These are phyloP conservation scores for Sphenodon punctatus DNA, from an alignment of 2,797 vertebrate genomes.

Conservation along the genomic window DNA sequence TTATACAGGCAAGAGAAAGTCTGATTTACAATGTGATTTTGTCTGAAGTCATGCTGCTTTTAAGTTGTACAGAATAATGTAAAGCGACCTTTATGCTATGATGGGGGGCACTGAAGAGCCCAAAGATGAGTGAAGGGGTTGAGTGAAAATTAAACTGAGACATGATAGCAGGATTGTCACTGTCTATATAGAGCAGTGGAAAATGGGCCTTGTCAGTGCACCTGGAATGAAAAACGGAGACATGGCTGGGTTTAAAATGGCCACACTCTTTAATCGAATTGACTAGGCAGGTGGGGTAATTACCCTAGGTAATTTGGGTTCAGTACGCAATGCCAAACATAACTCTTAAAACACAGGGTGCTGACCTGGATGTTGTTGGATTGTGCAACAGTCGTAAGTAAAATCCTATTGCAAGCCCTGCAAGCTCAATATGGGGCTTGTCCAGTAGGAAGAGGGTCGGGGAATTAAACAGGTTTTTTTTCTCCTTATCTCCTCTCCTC, in stretches of 20 bases:
- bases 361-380: no score
- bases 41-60: slow-evolving; percentile 24
- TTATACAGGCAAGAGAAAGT: neutral
- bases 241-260: neutral
- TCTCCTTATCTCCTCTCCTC: no score
- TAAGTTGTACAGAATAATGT: slow-evolving; percentile 16
- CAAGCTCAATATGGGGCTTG: no score
- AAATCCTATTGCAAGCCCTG: no score
- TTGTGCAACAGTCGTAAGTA: no score
- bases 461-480: no score
- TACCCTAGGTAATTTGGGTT: no score
- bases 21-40: slow-evolving; percentile 33
- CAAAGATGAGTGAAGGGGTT: neutral
- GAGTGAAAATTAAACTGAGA: neutral
- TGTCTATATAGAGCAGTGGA: neutral
- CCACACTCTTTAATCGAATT: no score
- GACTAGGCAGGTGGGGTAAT: no score
- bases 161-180: neutral
- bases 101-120: slow-evolving; percentile 11
- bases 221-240: neutral
- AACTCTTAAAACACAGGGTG: no score
- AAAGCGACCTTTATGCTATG: slow-evolving; percentile 3
- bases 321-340: no score
- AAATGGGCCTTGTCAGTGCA: neutral
- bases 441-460: no score